Evolutionary conservation across 2,113 vertebrate species (phyloP), one percentile per base, ranked within the genome.

Genomic region (Coturnix japonica): DNA sequence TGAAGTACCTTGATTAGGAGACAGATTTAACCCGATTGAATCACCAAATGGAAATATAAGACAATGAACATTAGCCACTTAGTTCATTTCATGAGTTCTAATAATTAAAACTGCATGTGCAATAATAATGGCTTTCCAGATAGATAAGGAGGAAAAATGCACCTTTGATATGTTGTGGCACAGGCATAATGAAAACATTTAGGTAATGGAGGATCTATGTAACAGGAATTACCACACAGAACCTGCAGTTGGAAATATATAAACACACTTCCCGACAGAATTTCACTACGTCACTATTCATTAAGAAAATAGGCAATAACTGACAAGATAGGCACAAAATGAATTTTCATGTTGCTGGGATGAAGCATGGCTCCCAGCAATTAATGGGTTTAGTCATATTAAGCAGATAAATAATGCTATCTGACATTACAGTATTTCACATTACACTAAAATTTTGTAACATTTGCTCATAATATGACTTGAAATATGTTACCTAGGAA

Each of bases 401-500:
- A 97, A 89, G 94, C 93, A 90, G 95, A 97, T 93, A 97, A 96
- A 96, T 97, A 97, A 98, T 97, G 94, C 96, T 96, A 97, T 97
- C 90, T 98, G 97, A 98, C 98, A 97, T 95, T 95, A 97, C 97
- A 97, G 95, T 97, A 98, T 97, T 98, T 97, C 97, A 97, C 96
- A 96, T 97, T 98, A 97, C 97, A 97, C 93, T 97, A 97, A 96
- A 96, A 97, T 97, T 98, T 97, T 96, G 85, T 97, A 97, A 84
- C 39, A 16, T 97, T 97, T 97, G 88, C 93, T 96, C 83, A 57
- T 98, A 98, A 98, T 98, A 81, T 26, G 92, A 97, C 85, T 97
- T 98, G 97, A 98, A 97, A 97, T 94, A 96, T 96, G 94, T 97
- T 98, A 97, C 97, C 97, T 97, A 97, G 96, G 95, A 97, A 96